A percentile compares a stretch with the other conserved stretches of the same genome.
phyloP scores from a whole-genome alignment of 2,888 invertebrate species.

The Cabera pusaria region DNA sequence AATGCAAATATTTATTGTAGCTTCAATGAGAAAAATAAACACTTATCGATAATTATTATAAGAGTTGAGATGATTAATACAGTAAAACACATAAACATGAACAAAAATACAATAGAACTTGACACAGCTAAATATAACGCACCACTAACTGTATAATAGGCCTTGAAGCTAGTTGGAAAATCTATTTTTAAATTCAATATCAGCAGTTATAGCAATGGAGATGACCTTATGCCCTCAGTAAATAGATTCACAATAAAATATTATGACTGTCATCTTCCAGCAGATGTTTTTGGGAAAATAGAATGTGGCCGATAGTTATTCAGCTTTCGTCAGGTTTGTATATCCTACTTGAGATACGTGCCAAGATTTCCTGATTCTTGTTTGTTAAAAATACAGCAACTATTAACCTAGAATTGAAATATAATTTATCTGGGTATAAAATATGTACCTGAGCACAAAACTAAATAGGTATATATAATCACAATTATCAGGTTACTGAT shows the following conservation, averaged over 20 bases:
- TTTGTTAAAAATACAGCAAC: too few relatives aligned
- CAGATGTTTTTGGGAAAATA: constrained; percentile 14
- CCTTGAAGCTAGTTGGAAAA: constrained; percentile 47
- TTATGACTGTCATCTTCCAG: constrained; percentile 18
- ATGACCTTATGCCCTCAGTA: constrained; percentile 43
- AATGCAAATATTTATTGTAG: constrained; percentile 9
- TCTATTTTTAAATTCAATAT: constrained; percentile 50
- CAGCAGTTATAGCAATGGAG: constrained; percentile 39
- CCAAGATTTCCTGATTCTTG: constrained; percentile 5
- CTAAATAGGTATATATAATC: too few relatives aligned
- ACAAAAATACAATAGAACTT: constrained; percentile 12
- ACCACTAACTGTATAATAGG: constrained; percentile 37
- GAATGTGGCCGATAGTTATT: constrained; percentile 16
- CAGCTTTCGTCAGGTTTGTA: constrained; percentile 7
- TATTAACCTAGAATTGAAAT: too few relatives aligned
- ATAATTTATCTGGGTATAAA: too few relatives aligned
- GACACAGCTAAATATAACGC: constrained; percentile 37
- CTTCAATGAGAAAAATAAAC: neutral
- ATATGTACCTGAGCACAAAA: too few relatives aligned
- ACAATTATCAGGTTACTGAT: too few relatives aligned
- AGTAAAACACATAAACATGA: neutral
- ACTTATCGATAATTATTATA: too few relatives aligned
- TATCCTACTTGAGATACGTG: constrained; percentile 3
- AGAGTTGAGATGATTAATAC: constrained; percentile 2
- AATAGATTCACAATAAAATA: constrained; percentile 35